phyloP scores from a whole-genome alignment of 2,113 vertebrate species.

The Eublepharis macularius region DNA sequence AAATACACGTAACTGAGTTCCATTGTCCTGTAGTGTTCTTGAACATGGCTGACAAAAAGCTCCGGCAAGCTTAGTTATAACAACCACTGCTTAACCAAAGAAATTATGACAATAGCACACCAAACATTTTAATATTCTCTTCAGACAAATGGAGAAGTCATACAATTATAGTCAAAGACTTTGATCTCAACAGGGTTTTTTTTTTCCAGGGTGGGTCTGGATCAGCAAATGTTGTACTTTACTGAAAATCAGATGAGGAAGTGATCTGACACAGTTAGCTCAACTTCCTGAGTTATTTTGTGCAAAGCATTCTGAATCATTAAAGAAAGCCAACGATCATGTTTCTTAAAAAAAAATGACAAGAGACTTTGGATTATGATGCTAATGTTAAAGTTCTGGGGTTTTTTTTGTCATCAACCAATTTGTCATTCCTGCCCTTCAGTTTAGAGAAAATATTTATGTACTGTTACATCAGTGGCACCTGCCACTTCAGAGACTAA shows the following conservation, averaged over 20 bases:
- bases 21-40: neutral
- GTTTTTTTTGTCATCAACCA: no score
- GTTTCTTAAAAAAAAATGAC: no score
- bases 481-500: no score
- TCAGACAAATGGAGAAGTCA: neutral
- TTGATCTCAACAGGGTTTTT: neutral
- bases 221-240: neutral
- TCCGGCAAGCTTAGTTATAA: neutral
- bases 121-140: neutral
- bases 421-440: no score
- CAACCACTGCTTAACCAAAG: neutral
- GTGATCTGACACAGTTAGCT: neutral
- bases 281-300: neutral
- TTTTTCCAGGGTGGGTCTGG: neutral
- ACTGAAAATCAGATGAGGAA: neutral
- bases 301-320: neutral
- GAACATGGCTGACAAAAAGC: neutral
- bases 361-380: no score
- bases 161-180: neutral
- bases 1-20: neutral
- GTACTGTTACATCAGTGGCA: no score
- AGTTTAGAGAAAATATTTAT: no score
- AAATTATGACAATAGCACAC: neutral
- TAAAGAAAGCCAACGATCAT: neutral
- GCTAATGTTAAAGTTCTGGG: no score